Conservation (phyloP, 23 tunicate genomes). For the Corella eumyota region DNA sequence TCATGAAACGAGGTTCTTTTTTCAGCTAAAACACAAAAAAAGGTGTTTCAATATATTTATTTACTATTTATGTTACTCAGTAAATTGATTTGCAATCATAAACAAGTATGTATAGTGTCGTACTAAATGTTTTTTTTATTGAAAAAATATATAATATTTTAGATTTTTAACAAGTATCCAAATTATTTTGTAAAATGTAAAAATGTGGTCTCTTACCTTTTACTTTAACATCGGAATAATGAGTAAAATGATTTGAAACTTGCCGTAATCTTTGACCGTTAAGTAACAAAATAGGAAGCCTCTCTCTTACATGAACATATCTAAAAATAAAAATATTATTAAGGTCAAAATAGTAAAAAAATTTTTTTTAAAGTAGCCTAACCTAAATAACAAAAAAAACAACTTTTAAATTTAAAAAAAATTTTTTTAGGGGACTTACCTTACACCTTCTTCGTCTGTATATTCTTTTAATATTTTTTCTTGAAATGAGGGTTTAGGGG, state of each 20-base stretch:
- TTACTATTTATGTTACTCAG: too few relatives aligned
- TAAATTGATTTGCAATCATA: too few relatives aligned
- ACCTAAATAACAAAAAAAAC: neutral
- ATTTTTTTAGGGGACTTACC: constrained; percentile 11
- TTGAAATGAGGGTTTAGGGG: constrained; percentile 1
- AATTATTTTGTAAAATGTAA: too few relatives aligned
- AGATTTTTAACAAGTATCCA: too few relatives aligned
- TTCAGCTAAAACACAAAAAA: constrained; percentile 17
- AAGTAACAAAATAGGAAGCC: constrained; percentile 47
- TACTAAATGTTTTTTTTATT: too few relatives aligned
- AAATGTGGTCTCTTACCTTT: constrained; percentile 61
- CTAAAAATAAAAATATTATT: constrained; percentile 9
- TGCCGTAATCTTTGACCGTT: constrained; percentile 33
- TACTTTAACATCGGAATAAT: constrained; percentile 69
- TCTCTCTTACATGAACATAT: constrained; percentile 31
- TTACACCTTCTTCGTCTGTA: constrained; percentile 44
- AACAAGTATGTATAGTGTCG: too few relatives aligned
- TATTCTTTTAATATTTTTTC: constrained; percentile 20
- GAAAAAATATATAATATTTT: too few relatives aligned
- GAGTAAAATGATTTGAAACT: constrained; percentile 59
- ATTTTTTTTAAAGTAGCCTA: neutral
- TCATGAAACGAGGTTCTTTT: constrained; percentile 37
- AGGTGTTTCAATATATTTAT: too few relatives aligned
- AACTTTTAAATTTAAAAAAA: neutral
- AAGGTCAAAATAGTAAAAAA: too few relatives aligned